Evolutionary conservation across 2,797 vertebrate genomes (phyloP).

Genomic region (Takifugu ocellatus): DNA sequence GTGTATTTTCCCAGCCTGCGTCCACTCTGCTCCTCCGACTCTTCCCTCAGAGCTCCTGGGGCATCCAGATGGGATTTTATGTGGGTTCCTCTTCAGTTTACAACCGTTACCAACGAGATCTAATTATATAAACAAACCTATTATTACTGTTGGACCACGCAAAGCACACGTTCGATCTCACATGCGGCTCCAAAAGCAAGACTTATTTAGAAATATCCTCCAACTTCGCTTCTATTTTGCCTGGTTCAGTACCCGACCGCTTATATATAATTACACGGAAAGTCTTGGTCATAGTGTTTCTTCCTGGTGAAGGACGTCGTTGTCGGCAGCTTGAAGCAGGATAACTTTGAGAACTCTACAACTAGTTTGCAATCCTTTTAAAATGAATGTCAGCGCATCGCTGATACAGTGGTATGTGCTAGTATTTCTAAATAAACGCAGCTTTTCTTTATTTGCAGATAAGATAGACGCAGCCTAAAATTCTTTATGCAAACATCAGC

Average conservation of each 20-base stretch:
- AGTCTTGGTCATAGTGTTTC: neutral
- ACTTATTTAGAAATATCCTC: slow-evolving; percentile 41
- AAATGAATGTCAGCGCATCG: too few species aligned
- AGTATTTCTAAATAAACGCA: too few species aligned
- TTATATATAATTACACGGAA: neutral
- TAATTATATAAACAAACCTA: slow-evolving; percentile 64
- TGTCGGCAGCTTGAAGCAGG: too few species aligned
- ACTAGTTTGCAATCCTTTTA: too few species aligned
- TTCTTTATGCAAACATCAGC: too few species aligned
- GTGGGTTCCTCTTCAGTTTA: slow-evolving; percentile 9
- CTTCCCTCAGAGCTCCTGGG: slow-evolving; percentile 24
- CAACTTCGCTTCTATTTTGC: slow-evolving; percentile 34
- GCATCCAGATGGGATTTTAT: slow-evolving; percentile 24
- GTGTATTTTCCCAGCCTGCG: slow-evolving; percentile 28
- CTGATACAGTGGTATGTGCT: too few species aligned
- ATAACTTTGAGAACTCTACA: too few species aligned
- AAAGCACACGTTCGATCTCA: slow-evolving; percentile 16
- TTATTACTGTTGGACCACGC: slow-evolving; percentile 50
- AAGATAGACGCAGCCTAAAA: too few species aligned
- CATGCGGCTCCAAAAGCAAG: slow-evolving; percentile 16
- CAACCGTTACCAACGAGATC: slow-evolving; percentile 34
- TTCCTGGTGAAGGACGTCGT: too few species aligned
- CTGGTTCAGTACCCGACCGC: slow-evolving; percentile 9
- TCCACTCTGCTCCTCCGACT: slow-evolving; percentile 38
- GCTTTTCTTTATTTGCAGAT: too few species aligned